Percentiles rank a stretch among this genome's conserved stretches.
phyloP scores from a whole-genome alignment of 2,797 vertebrate genomes.

The Margarornis squamiger region DNA sequence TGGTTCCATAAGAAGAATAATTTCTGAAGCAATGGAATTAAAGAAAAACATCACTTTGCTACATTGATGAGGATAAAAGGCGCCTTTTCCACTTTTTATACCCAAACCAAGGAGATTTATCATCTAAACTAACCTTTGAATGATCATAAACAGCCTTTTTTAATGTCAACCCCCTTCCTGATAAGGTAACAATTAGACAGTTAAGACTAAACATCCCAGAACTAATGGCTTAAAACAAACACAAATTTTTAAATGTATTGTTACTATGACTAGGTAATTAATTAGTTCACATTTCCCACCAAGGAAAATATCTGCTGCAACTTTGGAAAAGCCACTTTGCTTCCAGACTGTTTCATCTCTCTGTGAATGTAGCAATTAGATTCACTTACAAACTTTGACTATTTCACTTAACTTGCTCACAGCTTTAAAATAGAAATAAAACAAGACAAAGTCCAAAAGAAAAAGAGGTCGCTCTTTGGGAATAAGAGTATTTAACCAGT shows the following conservation, averaged over 20 bases:
- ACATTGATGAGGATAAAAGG: rapidly evolving
- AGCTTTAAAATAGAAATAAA: background rate
- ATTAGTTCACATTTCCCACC: background rate
- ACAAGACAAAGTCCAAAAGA: background rate
- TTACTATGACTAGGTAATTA: background rate
- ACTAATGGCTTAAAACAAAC: background rate
- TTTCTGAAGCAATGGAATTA: background rate
- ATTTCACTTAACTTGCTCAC: background rate
- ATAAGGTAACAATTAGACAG: background rate
- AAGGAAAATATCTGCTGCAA: background rate
- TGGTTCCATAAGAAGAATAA: background rate
- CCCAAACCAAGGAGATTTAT: background rate
- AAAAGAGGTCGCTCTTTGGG: background rate
- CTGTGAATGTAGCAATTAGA: background rate
- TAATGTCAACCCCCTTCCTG: background rate
- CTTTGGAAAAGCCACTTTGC: background rate
- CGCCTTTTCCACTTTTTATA: background rate
- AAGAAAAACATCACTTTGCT: background rate
- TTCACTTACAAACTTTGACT: background rate
- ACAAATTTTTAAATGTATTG: background rate
- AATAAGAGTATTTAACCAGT: background rate
- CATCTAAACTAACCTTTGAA: background rate
- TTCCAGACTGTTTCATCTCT: background rate
- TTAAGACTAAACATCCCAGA: background rate
- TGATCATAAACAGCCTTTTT: background rate